phyloP scores from a whole-genome alignment of 2,888 invertebrate genomes.

The Tortricodes alternella region DNA sequence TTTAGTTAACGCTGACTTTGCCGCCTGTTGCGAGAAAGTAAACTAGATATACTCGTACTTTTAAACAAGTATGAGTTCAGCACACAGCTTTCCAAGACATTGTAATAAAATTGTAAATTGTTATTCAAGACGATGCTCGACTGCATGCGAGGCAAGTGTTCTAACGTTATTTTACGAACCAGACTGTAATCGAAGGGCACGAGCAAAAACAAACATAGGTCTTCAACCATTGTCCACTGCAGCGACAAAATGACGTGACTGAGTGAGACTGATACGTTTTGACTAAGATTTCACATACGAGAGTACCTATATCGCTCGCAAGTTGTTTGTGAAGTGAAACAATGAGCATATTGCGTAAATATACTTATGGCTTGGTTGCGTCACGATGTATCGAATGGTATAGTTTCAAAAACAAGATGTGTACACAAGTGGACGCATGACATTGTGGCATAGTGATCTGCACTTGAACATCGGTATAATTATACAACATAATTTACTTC shows the following conservation, averaged over 20 bases:
- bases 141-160: constrained; percentile 2
- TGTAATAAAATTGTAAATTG: neutral
- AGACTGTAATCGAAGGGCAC: constrained; percentile 12
- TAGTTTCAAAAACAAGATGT: constrained; percentile 72
- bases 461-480: neutral
- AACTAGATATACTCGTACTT: too few species aligned
- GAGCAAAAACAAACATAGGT: constrained; percentile 10
- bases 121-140: constrained; percentile 2
- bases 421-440: constrained; percentile 68
- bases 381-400: constrained; percentile 65
- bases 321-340: constrained; percentile 50
- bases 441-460: constrained; percentile 45
- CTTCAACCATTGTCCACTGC: neutral
- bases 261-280: constrained; percentile 24
- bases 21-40: too few species aligned
- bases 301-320: constrained; percentile 27
- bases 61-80: neutral
- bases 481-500: too few species aligned
- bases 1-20: too few species aligned
- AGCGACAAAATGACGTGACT: neutral
- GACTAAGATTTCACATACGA: constrained; percentile 33
- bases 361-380: constrained; percentile 58
- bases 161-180: constrained; percentile 5
- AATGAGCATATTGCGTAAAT: constrained; percentile 58
- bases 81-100: neutral